These are phyloP conservation scores for Cochlearius cochlearius DNA, from an alignment of 2,113 vertebrate species.

Conservation along the genomic window DNA sequence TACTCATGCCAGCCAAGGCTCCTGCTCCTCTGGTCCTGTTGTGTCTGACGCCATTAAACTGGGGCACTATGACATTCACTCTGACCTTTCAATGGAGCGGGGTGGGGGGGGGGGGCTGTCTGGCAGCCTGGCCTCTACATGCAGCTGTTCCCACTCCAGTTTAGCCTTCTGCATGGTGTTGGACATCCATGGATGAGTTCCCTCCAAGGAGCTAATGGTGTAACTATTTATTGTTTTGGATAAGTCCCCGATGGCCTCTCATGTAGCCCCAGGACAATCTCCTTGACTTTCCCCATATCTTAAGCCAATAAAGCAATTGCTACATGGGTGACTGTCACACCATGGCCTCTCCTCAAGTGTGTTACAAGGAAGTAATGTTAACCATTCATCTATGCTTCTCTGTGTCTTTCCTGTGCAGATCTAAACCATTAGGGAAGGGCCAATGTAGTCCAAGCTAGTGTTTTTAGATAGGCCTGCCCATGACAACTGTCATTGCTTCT, in stretches of 20 bases:
- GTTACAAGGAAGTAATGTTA: background rate
- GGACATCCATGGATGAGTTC: background rate
- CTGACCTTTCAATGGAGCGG: background rate
- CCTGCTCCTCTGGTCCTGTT: background rate
- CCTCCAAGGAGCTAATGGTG: background rate
- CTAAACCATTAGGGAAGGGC: background rate
- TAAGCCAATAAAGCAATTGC: background rate
- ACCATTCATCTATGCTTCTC: background rate
- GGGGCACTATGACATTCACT: background rate
- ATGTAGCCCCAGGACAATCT: background rate
- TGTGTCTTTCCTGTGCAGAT: background rate
- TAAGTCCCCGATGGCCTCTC: background rate
- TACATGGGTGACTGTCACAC: background rate
- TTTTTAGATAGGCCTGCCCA: background rate
- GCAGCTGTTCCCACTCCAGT: background rate
- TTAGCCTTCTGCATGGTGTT: background rate
- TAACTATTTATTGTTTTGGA: background rate
- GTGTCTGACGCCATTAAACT: background rate
- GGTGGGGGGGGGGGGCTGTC: background rate
- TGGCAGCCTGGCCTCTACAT: background rate
- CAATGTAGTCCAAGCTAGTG: background rate
- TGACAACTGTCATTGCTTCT: background rate
- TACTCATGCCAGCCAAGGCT: background rate
- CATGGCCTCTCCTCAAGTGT: background rate
- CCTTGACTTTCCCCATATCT: background rate